phyloP scores from a whole-genome alignment of 2,797 vertebrate genomes.

The Crocodylus rhombifer region DNA sequence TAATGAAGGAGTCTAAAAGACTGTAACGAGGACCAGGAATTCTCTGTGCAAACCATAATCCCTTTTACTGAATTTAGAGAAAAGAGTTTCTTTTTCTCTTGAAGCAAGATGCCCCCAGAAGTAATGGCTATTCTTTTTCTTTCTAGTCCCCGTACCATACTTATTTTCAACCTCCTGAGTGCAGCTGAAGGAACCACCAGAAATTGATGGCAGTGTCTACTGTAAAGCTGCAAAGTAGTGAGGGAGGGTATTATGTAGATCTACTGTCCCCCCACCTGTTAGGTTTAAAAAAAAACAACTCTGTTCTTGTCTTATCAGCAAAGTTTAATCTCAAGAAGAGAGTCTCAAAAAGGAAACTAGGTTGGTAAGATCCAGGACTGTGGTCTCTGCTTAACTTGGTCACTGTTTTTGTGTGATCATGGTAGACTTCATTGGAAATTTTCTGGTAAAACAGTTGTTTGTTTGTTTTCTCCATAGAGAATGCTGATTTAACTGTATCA shows the following conservation, averaged over 20 bases:
- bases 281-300: neutral
- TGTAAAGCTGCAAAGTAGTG: too few relatives aligned
- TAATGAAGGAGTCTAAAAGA: neutral
- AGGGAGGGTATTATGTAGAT: neutral
- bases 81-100: neutral
- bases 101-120: neutral
- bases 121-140: neutral
- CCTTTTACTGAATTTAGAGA: neutral
- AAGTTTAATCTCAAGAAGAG: neutral
- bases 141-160: neutral
- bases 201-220: too few relatives aligned
- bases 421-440: too few relatives aligned
- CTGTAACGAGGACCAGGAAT: neutral
- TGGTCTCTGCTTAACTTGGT: rapidly evolving
- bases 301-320: neutral
- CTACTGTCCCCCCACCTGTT: neutral
- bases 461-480: neutral
- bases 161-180: neutral
- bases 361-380: neutral
- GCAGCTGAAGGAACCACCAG: neutral
- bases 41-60: neutral
- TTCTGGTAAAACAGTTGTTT: too few relatives aligned
- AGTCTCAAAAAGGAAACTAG: neutral
- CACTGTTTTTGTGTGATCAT: neutral
- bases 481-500: neutral